Evolutionary conservation across 2,113 vertebrate genomes (phyloP), one percentile per base, ranked within the genome.

Genomic region (Sturnus vulgaris): DNA sequence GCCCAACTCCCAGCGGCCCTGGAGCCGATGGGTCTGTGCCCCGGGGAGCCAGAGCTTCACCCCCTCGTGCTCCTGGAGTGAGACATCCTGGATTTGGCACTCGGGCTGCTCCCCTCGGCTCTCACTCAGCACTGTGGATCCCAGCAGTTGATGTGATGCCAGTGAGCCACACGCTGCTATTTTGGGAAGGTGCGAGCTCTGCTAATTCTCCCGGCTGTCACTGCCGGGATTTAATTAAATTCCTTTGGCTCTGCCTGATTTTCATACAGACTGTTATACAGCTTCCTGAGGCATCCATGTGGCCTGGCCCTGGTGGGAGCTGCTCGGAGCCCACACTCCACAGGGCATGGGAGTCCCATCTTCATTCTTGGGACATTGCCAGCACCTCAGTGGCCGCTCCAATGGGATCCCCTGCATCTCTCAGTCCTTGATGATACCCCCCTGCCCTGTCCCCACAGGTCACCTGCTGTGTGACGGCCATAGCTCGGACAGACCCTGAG

Each of bases 401-500:
- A 0, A 5, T 1, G 2, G 27, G 30, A 49, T n/a, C 33, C 20
- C 24, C 24, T 3, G 2, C 2, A 3, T 37, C 9, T 52, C 42
- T 12, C 19, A 19, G 28, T 21, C 15, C 22, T 7, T 8, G 5
- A 20, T 66, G 18, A 82, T 3, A 22, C 2, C 12, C 7, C 61
- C 22, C 50, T 47, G 11, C n/a, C 60, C 44, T 21, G 22, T 56
- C 56, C 71, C 85, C 12, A 5, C 96, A 98, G 98, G 92, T 98
- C 83, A 97, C 96, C 66, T 89, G 96, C 64, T 98, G 98, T 72
- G 73, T 98, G 93, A 98, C 98, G 0, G 97, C 99, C 9, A 61
- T 99, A 59, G 98, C 99, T 70, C 99, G 97, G 95, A 99, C 98
- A 0, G 99, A 99, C 94, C 97, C 65, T 11, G 97, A 99, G 84